Conservation (phyloP, 2,888 invertebrate genomes). For the Drosophila mulleri region DNA sequence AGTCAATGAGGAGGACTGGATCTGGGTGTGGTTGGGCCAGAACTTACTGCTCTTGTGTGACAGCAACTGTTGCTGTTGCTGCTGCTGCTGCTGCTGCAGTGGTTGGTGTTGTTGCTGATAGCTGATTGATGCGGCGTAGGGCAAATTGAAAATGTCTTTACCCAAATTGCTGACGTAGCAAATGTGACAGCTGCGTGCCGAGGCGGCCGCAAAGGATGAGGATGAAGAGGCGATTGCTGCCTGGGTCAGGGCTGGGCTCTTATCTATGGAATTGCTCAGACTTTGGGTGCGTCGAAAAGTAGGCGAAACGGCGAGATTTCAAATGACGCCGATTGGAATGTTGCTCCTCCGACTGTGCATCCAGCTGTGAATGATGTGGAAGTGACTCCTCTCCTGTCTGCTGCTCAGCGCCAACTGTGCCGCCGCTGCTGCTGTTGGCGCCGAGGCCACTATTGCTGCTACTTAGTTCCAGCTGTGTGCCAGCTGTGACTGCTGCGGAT, state of each 20-base stretch:
- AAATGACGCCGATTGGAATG: conserved; percentile 67
- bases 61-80: conserved; percentile 10
- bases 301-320: conserved; percentile 55
- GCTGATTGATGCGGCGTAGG: conserved; percentile 48
- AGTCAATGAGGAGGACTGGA: neutral
- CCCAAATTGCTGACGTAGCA: conserved; percentile 84
- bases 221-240: conserved; percentile 57
- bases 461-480: conserved; percentile 8
- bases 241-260: conserved; percentile 53
- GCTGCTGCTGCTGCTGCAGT: neutral
- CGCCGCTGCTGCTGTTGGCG: conserved; percentile 20
- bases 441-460: neutral
- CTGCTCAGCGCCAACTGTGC: conserved; percentile 23
- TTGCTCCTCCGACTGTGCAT: conserved; percentile 44
- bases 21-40: neutral
- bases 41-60: conserved; percentile 27
- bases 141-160: conserved; percentile 84
- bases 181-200: conserved; percentile 84
- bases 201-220: conserved; percentile 6
- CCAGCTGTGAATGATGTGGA: conserved; percentile 33
- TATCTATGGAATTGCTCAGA: conserved; percentile 83
- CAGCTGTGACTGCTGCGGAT: conserved; percentile 13
- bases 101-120: conserved; percentile 32
- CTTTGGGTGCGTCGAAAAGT: conserved; percentile 83
- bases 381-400: conserved; percentile 27